These are phyloP conservation scores for Gerris buenoi DNA, from an alignment of 1,140 invertebrate species.

Conservation along the genomic window DNA sequence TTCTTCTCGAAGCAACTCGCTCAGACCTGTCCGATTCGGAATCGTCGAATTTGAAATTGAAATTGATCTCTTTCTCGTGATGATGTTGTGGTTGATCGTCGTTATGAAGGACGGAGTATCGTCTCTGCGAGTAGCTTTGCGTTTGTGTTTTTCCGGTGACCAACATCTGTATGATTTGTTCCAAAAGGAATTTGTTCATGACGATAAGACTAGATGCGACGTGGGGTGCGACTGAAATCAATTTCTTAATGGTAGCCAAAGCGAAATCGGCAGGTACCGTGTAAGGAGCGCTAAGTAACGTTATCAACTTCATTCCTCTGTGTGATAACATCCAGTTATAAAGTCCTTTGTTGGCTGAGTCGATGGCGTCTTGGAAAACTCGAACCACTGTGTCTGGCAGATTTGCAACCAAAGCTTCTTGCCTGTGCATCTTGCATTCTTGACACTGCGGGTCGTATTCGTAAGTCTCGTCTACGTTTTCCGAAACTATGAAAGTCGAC, in stretches of 20 bases:
- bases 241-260: constrained; percentile 61
- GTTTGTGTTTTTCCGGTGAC: too few species aligned
- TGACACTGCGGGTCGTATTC: constrained; percentile 67
- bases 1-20: constrained; percentile 13
- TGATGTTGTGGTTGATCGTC: not conserved
- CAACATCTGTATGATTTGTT: constrained; percentile 33
- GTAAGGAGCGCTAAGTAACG: constrained; percentile 65
- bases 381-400: constrained; percentile 69
- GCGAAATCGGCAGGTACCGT: constrained; percentile 71
- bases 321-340: constrained; percentile 80
- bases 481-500: constrained; percentile 61
- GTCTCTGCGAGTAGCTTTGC: constrained; percentile 39
- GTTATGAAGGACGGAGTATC: not conserved
- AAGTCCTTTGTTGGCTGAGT: constrained; percentile 75
- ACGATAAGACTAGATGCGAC: constrained; percentile 36
- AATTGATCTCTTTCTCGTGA: constrained; percentile 33
- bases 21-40: constrained; percentile 7
- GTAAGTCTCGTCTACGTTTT: constrained; percentile 46
- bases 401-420: constrained; percentile 70
- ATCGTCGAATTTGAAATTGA: constrained; percentile 42
- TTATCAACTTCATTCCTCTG: constrained; percentile 58
- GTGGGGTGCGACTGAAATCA: constrained; percentile 40
- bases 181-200: constrained; percentile 38
- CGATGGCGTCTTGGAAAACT: constrained; percentile 81
- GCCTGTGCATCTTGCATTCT: constrained; percentile 68